Conservation (phyloP, 1,140 invertebrate genomes). For the Lysiphlebus fabarum region DNA sequence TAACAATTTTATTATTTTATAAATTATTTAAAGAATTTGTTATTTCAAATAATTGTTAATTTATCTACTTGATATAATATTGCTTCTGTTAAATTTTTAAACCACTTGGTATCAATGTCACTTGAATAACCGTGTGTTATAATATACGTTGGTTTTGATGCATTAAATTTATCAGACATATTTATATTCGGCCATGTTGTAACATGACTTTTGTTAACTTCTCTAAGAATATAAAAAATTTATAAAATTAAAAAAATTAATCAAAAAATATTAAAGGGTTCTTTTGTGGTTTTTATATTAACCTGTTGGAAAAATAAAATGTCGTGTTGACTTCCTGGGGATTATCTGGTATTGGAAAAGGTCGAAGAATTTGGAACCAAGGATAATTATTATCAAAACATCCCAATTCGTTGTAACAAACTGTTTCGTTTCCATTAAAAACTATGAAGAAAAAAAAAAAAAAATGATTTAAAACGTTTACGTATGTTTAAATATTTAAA, state of each 20-base stretch:
- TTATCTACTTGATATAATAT: conserved; percentile 30
- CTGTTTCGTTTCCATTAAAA: background rate
- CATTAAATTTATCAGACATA: conserved; percentile 20
- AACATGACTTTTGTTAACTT: conserved; percentile 14
- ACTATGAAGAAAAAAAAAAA: conserved; percentile 2
- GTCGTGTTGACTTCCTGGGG: conserved; percentile 29
- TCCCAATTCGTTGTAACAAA: conserved; percentile 29
- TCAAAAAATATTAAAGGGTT: background rate
- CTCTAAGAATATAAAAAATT: background rate
- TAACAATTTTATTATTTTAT: background rate
- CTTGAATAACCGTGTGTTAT: conserved; percentile 34
- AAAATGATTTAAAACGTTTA: background rate
- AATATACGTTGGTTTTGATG: conserved; percentile 30
- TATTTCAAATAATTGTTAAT: background rate
- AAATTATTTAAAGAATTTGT: background rate
- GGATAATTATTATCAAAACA: conserved; percentile 32
- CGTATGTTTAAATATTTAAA: too few species aligned
- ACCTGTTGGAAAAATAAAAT: conserved; percentile 30
- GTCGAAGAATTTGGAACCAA: conserved; percentile 29
- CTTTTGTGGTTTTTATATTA: conserved; percentile 14
- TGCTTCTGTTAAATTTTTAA: conserved; percentile 30
- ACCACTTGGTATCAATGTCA: conserved; percentile 26
- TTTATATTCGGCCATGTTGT: conserved; percentile 31
- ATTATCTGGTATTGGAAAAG: conserved; percentile 22
- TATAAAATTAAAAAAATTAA: too few species aligned